A percentile compares a stretch with the other conserved stretches of the same genome.
Conservation (phyloP, 2,888 invertebrate genomes). For the Neuroscelio doddi region DNA sequence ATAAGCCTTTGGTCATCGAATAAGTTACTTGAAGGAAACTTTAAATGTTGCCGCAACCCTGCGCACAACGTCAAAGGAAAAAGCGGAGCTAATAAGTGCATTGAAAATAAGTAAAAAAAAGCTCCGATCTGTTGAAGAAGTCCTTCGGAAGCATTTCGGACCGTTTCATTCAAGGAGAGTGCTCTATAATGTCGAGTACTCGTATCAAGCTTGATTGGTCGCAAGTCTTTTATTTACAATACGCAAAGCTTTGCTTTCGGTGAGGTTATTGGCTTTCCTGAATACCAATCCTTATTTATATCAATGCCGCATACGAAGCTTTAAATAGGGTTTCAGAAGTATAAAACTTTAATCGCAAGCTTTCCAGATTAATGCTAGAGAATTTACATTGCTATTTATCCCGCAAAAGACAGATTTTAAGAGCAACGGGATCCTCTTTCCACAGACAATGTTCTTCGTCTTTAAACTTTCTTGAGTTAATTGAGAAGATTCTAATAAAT, state of each 20-base stretch:
- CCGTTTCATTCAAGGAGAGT: conserved; percentile 15
- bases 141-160: conserved; percentile 11
- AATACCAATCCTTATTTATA: conserved; percentile 34
- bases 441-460: conserved; percentile 25
- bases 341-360: conserved; percentile 39
- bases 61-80: conserved; percentile 7
- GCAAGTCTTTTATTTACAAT: conserved; percentile 13
- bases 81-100: conserved; percentile 16
- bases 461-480: conserved; percentile 36
- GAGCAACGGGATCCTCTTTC: conserved; percentile 20
- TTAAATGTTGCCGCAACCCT: neutral
- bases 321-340: conserved; percentile 36
- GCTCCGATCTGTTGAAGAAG: conserved; percentile 14
- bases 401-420: conserved; percentile 29
- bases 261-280: neutral
- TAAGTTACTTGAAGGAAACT: neutral
- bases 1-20: neutral
- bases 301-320: conserved; percentile 34
- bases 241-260: conserved; percentile 22
- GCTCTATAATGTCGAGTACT: conserved; percentile 8
- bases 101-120: conserved; percentile 9
- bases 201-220: conserved; percentile 19
- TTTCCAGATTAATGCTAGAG: conserved; percentile 31
- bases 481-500: conserved; percentile 40
- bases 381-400: neutral